These are phyloP conservation scores for Ivindomyrus marchei DNA, from an alignment of 2,113 vertebrate species.

Conservation along the genomic window DNA sequence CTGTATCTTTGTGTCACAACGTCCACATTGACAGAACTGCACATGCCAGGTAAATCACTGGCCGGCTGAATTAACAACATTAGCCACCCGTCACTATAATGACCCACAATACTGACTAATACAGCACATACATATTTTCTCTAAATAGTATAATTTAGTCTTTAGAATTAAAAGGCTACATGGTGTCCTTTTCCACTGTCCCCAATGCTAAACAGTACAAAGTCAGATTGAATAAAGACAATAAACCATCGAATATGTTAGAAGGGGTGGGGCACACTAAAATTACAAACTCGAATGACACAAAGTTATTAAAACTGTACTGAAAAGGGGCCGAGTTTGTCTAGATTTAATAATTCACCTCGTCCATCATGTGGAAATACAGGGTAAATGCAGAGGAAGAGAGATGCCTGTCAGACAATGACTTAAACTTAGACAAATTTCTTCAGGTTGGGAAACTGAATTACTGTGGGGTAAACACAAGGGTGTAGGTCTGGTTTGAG, in stretches of 20 bases:
- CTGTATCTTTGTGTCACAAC: background rate
- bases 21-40: background rate
- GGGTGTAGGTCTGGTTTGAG: too few species aligned
- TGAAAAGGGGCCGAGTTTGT: background rate
- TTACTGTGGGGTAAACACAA: background rate
- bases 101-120: background rate
- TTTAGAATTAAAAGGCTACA: background rate
- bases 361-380: background rate
- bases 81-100: background rate
- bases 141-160: background rate
- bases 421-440: background rate
- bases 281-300: background rate
- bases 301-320: background rate
- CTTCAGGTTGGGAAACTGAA: background rate
- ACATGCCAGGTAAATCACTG: background rate
- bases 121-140: background rate
- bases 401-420: background rate
- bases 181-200: background rate
- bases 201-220: background rate
- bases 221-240: background rate
- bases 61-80: background rate
- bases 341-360: background rate
- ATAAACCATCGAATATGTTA: background rate
- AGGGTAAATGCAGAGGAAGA: background rate
- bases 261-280: background rate